phyloP scores from a whole-genome alignment of 2,113 vertebrate species.

The Sinocyclocheilus rhinocerous region DNA sequence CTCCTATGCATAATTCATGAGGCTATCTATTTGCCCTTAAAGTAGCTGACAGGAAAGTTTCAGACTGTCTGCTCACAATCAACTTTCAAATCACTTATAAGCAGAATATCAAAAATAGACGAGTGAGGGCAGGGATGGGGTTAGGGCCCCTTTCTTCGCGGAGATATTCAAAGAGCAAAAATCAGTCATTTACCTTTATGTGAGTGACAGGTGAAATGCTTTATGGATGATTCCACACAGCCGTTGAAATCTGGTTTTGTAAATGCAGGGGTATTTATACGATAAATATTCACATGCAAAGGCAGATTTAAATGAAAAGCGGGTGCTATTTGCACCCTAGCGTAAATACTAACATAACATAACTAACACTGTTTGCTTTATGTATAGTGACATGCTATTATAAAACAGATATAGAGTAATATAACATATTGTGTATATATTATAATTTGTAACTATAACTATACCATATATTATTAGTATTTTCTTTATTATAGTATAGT shows the following conservation, averaged over 20 bases:
- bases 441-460: neutral
- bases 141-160: slow-evolving; percentile 65
- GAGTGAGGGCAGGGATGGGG: slow-evolving; percentile 82
- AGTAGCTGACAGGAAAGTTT: slow-evolving; percentile 94
- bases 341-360: neutral
- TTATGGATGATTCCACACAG: slow-evolving; percentile 49
- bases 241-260: slow-evolving; percentile 34
- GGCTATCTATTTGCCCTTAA: slow-evolving; percentile 94
- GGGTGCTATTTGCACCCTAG: neutral
- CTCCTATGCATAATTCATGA: slow-evolving; percentile 94
- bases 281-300: slow-evolving; percentile 27
- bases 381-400: neutral
- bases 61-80: slow-evolving; percentile 89
- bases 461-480: too few species aligned
- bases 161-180: slow-evolving; percentile 40
- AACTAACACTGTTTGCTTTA: neutral
- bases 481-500: too few species aligned
- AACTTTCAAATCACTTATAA: slow-evolving; percentile 96
- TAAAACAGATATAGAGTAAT: neutral
- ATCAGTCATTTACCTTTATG: slow-evolving; percentile 50
- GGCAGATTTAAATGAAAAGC: neutral
- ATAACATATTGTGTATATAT: neutral
- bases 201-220: slow-evolving; percentile 50
- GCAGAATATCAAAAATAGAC: slow-evolving; percentile 93
- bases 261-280: slow-evolving; percentile 41